Evolutionary conservation across 2,797 vertebrate species (phyloP), one percentile per base, ranked within the genome.

Genomic region (Notolepis coatsorum): DNA sequence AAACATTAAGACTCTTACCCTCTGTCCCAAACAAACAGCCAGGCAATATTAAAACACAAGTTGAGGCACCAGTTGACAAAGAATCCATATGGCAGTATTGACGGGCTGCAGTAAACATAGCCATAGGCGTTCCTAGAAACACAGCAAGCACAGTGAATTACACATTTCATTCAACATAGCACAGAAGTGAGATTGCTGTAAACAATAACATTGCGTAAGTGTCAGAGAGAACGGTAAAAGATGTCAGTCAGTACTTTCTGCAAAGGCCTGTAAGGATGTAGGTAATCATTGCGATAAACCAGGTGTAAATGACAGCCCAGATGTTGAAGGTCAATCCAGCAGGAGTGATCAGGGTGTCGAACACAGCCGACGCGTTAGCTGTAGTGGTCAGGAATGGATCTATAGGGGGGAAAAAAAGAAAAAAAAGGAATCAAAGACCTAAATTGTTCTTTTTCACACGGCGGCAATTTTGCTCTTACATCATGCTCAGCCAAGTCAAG

Each of bases 1-100:
- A n/a, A n/a, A n/a, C n/a, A n/a, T n/a, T n/a, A n/a, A 35, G 7
- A 8, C 13, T 35, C 73, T 71, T 65, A 81, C 79, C 72, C 23
- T 84, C 86, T 82, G 79, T 92, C 89, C 88, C 82, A 90, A 23
- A 88, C 15, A 64, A 88, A 65, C 53, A 88, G 47, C 86, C 84
- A 90, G 23, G 47, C 47, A 2, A 68, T 33, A 37, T 86, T 88
- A 2, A 84, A 0, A 1, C 18, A 1, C 58, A 85, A 42, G 53
- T 92, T 92, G 33, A 84, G 28, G 46, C 86, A 89, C 87, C 84
- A 91, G 51, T 33, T 15, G 5, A 73, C 41, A 57, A 80, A 91
- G 65, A 91, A 92, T 15, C 73, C 77, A 4, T 78, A 75, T 0
- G 85, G 66, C 28, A 91, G 24, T 15, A 89, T 31, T 17, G 85